These are phyloP conservation scores for Myripristis murdjan DNA, from an alignment of 2,797 vertebrate genomes.

Conservation along the genomic window DNA sequence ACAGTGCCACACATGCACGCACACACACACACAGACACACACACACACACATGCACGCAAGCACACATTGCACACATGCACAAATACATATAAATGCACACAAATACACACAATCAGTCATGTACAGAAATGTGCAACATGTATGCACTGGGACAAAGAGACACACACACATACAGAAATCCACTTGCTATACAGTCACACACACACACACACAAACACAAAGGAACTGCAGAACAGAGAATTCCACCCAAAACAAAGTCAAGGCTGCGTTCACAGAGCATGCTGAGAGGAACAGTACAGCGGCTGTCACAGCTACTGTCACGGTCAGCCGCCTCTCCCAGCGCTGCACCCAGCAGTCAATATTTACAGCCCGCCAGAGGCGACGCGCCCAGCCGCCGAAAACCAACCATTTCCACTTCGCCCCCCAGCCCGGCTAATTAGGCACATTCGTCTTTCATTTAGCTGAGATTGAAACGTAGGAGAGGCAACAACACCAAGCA, in stretches of 20 bases:
- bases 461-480: constrained; percentile 73
- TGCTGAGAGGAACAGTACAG: constrained; percentile 48
- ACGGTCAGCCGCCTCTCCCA: constrained; percentile 59
- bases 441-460: constrained; percentile 84
- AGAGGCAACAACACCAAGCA: constrained; percentile 64
- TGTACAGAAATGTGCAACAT: constrained; percentile 1
- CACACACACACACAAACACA: constrained; percentile 5
- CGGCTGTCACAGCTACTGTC: constrained; percentile 66
- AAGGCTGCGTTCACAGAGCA: constrained; percentile 25
- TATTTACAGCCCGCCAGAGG: constrained; percentile 78
- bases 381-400: constrained; percentile 70
- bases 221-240: constrained; percentile 9
- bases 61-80: neutral
- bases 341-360: constrained; percentile 72
- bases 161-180: constrained; percentile 16
- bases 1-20: constrained; percentile 14
- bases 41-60: constrained; percentile 5
- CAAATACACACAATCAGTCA: constrained; percentile 1
- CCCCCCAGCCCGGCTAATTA: constrained; percentile 83
- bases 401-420: constrained; percentile 76
- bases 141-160: neutral
- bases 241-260: constrained; percentile 34
- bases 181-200: constrained; percentile 11
- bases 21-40: constrained; percentile 4
- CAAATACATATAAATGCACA: neutral